Percentiles rank a stretch among this genome's conserved stretches.
phyloP scores from a whole-genome alignment of 2,888 invertebrate species.

The Sinopyrophorus schimmeli region DNA sequence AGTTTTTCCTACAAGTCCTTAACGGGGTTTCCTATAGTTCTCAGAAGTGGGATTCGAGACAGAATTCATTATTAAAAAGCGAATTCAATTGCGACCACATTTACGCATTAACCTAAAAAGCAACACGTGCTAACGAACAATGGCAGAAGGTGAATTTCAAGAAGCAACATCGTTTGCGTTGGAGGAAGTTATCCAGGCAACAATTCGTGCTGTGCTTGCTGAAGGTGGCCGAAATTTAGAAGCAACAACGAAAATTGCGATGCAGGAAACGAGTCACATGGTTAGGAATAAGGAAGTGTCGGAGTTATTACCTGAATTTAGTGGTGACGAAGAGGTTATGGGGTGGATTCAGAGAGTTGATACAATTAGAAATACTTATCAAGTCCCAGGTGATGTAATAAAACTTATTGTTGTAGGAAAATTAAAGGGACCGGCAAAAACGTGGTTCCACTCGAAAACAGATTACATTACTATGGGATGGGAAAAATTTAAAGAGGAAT shows the following conservation, averaged over 20 bases:
- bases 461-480: background rate
- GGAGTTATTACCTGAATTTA: conserved; percentile 1
- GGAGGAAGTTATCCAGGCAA: background rate
- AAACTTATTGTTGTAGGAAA: conserved; percentile 2
- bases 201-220: background rate
- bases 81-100: no score
- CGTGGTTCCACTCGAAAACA: conserved; percentile 3
- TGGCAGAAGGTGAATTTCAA: background rate
- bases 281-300: background rate
- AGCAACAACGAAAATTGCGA: background rate
- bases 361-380: background rate
- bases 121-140: background rate
- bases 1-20: no score
- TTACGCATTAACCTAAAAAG: no score
- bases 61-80: no score
- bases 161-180: no score
- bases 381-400: background rate
- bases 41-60: no score
- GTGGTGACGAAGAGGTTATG: background rate
- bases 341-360: conserved; percentile 2
- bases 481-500: background rate
- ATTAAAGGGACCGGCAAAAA: conserved; percentile 1
- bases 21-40: no score
- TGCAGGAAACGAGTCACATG: no score
- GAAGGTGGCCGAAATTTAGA: background rate